phyloP scores from a whole-genome alignment of 2,113 vertebrate genomes.

The Neolamprologus tretocephalus region DNA sequence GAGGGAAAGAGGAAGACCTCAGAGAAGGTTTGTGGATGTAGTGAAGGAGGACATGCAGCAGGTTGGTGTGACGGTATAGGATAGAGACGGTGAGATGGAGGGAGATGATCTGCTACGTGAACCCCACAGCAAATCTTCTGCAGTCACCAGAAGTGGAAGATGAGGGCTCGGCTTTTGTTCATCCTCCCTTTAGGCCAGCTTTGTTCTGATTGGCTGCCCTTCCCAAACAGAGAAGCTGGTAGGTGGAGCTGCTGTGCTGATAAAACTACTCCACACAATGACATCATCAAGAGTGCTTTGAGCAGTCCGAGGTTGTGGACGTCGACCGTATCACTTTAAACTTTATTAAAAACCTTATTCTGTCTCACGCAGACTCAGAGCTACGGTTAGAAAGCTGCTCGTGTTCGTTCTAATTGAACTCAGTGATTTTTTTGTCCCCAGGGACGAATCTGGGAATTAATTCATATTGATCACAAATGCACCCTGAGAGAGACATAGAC shows the following conservation, averaged over 20 bases:
- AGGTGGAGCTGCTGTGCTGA: background rate
- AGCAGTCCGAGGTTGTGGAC: background rate
- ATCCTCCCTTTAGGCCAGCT: background rate
- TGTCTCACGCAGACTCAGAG: background rate
- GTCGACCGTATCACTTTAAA: background rate
- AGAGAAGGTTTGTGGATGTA: background rate
- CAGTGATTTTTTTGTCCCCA: background rate
- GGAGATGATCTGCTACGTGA: background rate
- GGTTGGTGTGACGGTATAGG: background rate
- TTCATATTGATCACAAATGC: slow-evolving; percentile 1
- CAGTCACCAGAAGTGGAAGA: background rate
- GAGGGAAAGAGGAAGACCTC: background rate
- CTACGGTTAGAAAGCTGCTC: background rate
- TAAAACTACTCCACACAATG: background rate
- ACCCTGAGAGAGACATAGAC: background rate
- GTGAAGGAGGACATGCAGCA: no score
- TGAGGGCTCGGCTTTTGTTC: background rate
- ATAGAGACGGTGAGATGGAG: background rate
- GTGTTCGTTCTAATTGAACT: slow-evolving; percentile 14
- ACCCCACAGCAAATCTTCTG: background rate
- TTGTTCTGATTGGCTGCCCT: background rate
- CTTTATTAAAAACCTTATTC: background rate
- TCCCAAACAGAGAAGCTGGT: background rate
- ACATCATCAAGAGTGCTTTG: background rate
- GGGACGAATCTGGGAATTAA: slow-evolving; percentile 5